phyloP scores from a whole-genome alignment of 35 echinoderm and acorn worm species.

The Holothuria glaberrima region DNA sequence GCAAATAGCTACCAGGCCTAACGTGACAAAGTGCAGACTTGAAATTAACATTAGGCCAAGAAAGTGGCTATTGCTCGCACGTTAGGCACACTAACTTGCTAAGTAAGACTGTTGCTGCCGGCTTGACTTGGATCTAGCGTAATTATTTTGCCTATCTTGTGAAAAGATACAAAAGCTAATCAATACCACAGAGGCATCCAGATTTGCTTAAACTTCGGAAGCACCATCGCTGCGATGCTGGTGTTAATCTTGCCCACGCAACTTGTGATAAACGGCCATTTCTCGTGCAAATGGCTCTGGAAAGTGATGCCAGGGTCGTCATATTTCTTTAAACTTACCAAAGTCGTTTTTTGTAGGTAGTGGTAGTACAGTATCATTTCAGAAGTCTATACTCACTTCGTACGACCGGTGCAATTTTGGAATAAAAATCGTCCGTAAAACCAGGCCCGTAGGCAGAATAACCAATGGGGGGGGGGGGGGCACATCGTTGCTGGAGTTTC shows the following conservation, averaged over 20 bases:
- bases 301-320: background rate
- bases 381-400: no score
- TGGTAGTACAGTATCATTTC: no score
- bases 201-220: constrained; percentile 6
- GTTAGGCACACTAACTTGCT: background rate
- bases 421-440: no score
- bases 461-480: no score
- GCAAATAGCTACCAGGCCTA: background rate
- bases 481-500: no score
- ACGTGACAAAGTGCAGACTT: background rate
- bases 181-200: background rate
- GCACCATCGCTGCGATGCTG: background rate
- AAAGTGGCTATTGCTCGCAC: background rate
- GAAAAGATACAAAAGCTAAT: background rate
- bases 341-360: no score
- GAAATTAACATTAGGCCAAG: background rate
- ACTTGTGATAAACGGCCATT: background rate
- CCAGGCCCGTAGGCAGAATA: no score
- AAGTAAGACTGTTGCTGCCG: background rate
- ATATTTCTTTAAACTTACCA: no score
- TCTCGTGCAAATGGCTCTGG: background rate
- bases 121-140: background rate
- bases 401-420: no score
- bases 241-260: background rate
- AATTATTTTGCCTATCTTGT: background rate